A percentile compares a stretch with the other conserved stretches of the same genome.
Conservation (phyloP, 1,140 invertebrate species). For the Polypedilum vanderplanki region DNA sequence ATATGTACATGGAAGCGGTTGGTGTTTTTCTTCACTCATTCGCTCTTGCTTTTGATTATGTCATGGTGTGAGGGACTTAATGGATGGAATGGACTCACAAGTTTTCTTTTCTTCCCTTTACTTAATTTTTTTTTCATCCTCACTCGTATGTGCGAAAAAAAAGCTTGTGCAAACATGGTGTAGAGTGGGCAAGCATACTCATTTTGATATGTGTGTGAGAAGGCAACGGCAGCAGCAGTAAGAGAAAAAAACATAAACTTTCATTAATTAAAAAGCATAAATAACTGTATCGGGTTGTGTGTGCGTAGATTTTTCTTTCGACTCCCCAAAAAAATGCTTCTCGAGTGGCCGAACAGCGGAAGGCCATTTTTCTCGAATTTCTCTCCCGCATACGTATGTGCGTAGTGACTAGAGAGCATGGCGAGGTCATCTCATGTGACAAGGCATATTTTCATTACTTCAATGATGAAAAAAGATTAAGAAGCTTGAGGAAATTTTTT, state of each 20-base stretch:
- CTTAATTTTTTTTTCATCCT: background rate
- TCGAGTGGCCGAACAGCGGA: background rate
- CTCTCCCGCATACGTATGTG: background rate
- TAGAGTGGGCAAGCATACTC: background rate
- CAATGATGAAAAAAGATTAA: no score
- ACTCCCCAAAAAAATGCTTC: no score
- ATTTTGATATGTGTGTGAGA: constrained; percentile 1
- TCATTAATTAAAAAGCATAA: constrained; percentile 29
- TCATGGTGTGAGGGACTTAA: background rate
- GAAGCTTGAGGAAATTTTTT: no score
- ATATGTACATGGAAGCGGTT: background rate
- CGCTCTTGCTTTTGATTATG: background rate
- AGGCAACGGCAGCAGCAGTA: background rate
- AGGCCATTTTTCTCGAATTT: constrained; percentile 26
- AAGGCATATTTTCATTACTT: background rate
- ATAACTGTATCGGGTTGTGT: background rate
- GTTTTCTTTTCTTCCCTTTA: constrained; percentile 5
- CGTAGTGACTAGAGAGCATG: background rate
- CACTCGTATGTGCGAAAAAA: background rate
- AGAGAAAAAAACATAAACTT: constrained; percentile 26
- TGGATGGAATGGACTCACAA: constrained; percentile 20
- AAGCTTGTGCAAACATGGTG: background rate
- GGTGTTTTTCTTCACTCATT: background rate
- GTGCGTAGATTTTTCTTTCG: background rate
- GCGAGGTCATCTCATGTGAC: background rate